phyloP scores from a whole-genome alignment of 1,140 invertebrate species.

The Nephila pilipes region DNA sequence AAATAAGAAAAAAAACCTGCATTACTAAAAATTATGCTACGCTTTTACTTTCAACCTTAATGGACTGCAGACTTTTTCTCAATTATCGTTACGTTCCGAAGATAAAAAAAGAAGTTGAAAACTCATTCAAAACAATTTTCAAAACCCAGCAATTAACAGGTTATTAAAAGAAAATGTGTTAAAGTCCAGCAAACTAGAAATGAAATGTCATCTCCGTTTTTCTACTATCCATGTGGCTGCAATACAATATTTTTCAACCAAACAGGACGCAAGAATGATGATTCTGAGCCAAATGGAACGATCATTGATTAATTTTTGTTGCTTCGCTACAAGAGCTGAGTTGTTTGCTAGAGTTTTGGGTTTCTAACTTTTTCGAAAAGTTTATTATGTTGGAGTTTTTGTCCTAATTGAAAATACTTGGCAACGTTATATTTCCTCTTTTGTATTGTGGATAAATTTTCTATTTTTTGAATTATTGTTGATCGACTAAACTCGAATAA shows the following conservation, averaged over 20 bases:
- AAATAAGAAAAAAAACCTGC: neutral
- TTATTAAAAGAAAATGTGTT: conserved; percentile 29
- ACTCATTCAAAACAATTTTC: neutral
- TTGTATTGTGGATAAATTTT: too few relatives aligned
- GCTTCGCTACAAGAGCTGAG: neutral
- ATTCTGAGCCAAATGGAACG: neutral
- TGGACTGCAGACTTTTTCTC: neutral
- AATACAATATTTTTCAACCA: neutral
- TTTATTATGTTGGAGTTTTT: neutral
- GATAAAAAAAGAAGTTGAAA: neutral
- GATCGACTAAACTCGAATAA: too few relatives aligned
- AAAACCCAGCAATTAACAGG: conserved; percentile 25
- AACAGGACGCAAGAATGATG: neutral
- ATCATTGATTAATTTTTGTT: neutral
- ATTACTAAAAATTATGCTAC: neutral
- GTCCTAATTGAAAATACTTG: too few relatives aligned
- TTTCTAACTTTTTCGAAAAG: neutral
- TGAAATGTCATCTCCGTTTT: neutral
- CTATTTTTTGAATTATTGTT: too few relatives aligned
- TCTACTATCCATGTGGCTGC: neutral
- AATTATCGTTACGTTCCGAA: neutral
- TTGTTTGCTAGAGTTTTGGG: neutral
- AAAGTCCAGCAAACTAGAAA: neutral
- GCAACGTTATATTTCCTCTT: too few relatives aligned
- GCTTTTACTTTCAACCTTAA: neutral